A percentile compares a stretch with the other conserved stretches of the same genome.
Evolutionary conservation across 2,888 invertebrate genomes (phyloP).

Genomic region (Baronia brevicornis): DNA sequence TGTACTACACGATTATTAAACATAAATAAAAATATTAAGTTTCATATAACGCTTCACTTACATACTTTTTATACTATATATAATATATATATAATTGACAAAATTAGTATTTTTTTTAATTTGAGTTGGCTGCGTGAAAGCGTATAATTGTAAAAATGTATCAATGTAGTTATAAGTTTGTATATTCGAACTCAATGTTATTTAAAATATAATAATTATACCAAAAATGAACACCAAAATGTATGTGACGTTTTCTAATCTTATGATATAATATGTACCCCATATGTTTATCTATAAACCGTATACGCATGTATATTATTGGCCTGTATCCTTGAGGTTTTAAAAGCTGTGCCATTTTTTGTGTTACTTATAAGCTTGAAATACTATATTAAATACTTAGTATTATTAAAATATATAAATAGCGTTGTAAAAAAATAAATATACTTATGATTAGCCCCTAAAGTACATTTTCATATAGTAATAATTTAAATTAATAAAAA

Average conservation of each 20-base stretch:
- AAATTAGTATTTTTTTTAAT: too few species aligned
- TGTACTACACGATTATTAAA: too few species aligned
- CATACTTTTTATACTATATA: too few species aligned
- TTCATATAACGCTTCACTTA: too few species aligned
- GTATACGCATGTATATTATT: constrained; percentile 27
- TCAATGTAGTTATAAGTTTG: constrained; percentile 16
- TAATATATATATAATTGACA: constrained; percentile 37
- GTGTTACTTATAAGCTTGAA: constrained; percentile 6
- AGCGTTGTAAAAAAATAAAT: constrained; percentile 19
- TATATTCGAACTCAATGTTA: constrained; percentile 14
- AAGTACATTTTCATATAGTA: constrained; percentile 23
- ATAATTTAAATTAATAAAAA: constrained; percentile 17
- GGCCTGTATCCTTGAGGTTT: constrained; percentile 18
- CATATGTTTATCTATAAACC: constrained; percentile 31
- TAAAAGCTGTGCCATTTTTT: constrained; percentile 2
- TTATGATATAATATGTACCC: constrained; percentile 50
- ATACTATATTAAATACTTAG: too few species aligned
- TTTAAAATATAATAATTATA: constrained; percentile 19
- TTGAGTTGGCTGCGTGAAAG: too few species aligned
- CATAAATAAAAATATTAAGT: too few species aligned
- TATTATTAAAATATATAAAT: too few species aligned
- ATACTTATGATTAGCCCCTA: constrained; percentile 31
- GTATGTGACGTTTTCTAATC: constrained; percentile 41
- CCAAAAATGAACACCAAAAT: constrained; percentile 33
- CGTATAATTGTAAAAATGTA: too few species aligned